Percentiles rank a stretch among this genome's conserved stretches.
These are phyloP conservation scores for Lycaena phlaeas DNA, from an alignment of 2,888 invertebrate species.

Conservation along the genomic window DNA sequence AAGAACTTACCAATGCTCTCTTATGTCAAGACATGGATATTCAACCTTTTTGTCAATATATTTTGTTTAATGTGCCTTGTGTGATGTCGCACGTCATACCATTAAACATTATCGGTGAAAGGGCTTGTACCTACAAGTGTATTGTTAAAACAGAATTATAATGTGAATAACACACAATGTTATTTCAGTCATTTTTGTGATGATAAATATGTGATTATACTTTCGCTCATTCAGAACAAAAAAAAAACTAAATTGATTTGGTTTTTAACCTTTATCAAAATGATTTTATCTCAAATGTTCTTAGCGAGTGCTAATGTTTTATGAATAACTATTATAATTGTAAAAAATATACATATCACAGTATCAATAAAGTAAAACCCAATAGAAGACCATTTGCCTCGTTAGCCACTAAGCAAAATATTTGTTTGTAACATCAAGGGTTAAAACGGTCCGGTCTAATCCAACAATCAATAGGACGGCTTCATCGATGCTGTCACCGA, in stretches of 20 bases:
- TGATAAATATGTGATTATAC: conserved; percentile 19
- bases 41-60: neutral
- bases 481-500: conserved; percentile 70
- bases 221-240: no score
- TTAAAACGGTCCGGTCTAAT: conserved; percentile 71
- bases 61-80: conserved; percentile 25
- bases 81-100: conserved; percentile 35
- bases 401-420: conserved; percentile 45
- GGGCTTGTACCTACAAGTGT: conserved; percentile 24
- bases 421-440: conserved; percentile 59
- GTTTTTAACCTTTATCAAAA: conserved; percentile 10
- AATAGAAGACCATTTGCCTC: conserved; percentile 10
- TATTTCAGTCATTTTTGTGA: neutral
- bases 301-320: no score
- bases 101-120: conserved; percentile 38
- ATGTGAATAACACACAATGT: neutral
- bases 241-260: neutral
- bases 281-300: no score
- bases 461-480: conserved; percentile 70
- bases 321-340: no score
- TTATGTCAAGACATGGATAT: conserved; percentile 13
- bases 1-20: no score
- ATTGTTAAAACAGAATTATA: neutral
- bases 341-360: no score
- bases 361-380: no score